Conservation (phyloP, 2,888 invertebrate genomes). For the Apamea anceps region DNA sequence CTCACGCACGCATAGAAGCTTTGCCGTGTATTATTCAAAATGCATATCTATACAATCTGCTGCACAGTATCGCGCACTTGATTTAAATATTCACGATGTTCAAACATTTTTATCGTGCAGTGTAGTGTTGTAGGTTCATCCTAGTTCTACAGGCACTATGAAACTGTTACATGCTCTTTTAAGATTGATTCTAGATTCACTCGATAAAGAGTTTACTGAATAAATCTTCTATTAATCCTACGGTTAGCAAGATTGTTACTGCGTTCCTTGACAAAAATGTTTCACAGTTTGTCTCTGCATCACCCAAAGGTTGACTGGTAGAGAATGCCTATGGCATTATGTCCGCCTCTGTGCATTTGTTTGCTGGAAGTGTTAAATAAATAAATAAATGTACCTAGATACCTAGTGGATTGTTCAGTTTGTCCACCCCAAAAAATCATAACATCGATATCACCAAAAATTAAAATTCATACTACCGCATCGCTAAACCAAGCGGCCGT, state of each 20-base stretch:
- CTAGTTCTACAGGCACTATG: neutral
- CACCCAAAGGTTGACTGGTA: too few relatives aligned
- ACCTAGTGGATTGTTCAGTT: too few relatives aligned
- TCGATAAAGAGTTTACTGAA: neutral
- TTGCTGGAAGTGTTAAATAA: too few relatives aligned
- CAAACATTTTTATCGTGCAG: neutral
- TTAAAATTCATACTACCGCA: too few relatives aligned
- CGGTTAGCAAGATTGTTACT: too few relatives aligned
- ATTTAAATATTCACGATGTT: slow-evolving; percentile 40
- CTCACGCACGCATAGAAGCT: slow-evolving; percentile 56
- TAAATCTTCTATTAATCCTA: neutral
- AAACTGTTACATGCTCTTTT: neutral
- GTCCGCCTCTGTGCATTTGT: too few relatives aligned
- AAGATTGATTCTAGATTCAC: neutral
- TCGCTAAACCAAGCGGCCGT: too few relatives aligned
- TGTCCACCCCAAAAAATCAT: too few relatives aligned
- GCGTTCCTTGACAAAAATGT: neutral
- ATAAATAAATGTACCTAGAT: too few relatives aligned
- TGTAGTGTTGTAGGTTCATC: neutral
- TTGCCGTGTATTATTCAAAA: slow-evolving; percentile 56
- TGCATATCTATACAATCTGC: slow-evolving; percentile 51
- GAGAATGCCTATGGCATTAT: too few relatives aligned
- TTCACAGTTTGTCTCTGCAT: too few relatives aligned
- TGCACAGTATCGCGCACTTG: slow-evolving; percentile 29
- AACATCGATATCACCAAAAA: too few relatives aligned